Conservation (phyloP, 2,113 vertebrate genomes). For the Hucho hucho region DNA sequence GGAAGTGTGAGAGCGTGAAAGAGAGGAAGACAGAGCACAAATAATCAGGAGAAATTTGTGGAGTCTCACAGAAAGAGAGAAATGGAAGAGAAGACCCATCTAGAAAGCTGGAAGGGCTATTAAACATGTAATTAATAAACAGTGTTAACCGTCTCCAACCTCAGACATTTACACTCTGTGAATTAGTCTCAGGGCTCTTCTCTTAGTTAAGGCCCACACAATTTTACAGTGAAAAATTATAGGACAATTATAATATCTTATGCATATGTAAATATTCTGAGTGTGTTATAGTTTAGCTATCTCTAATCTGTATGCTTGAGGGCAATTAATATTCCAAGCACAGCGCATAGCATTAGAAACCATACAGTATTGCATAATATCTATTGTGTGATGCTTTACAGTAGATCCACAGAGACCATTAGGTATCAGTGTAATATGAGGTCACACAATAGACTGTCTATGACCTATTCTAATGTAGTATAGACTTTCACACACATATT, state of each 20-base stretch:
- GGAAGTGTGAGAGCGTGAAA: not conserved
- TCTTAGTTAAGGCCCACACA: not conserved
- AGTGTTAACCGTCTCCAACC: constrained; percentile 4
- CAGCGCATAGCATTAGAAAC: too few relatives aligned
- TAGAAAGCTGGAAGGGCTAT: too few relatives aligned
- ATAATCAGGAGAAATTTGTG: not conserved
- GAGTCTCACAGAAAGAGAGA: not conserved
- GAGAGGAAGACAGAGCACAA: not conserved
- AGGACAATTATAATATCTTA: not conserved
- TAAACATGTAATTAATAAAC: not conserved
- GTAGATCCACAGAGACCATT: too few relatives aligned
- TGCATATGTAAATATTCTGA: not conserved
- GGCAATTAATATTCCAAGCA: too few relatives aligned
- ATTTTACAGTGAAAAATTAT: not conserved
- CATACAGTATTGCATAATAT: too few relatives aligned
- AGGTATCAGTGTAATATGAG: too few relatives aligned
- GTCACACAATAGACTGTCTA: too few relatives aligned
- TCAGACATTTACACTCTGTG: not conserved
- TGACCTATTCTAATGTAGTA: too few relatives aligned
- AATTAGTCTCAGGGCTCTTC: not conserved
- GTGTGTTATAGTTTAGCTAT: too few relatives aligned
- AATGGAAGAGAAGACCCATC: not conserved
- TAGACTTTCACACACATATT: too few relatives aligned
- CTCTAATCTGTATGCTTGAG: too few relatives aligned
- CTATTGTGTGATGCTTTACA: too few relatives aligned